Conservation (phyloP, 2,888 invertebrate genomes). For the Steromphala cineraria region DNA sequence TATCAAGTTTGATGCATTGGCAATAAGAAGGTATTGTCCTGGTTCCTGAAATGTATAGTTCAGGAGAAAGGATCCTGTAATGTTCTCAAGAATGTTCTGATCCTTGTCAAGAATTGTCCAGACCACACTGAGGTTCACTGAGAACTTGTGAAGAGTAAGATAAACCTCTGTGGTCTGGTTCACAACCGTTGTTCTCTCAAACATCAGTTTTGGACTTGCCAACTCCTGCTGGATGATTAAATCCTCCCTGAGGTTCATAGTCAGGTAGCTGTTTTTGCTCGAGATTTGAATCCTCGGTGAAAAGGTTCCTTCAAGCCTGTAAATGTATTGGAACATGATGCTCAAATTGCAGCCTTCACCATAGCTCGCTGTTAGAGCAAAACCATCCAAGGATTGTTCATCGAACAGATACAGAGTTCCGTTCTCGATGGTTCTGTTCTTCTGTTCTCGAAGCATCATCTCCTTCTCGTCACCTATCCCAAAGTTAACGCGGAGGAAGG, state of each 20-base stretch:
- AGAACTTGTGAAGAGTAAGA: slow-evolving; percentile 31
- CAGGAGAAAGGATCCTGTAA: slow-evolving; percentile 29
- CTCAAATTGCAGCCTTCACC: slow-evolving; percentile 58
- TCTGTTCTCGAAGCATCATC: slow-evolving; percentile 47
- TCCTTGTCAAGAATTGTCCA: slow-evolving; percentile 41
- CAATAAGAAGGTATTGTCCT: slow-evolving; percentile 48
- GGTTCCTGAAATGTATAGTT: slow-evolving; percentile 41
- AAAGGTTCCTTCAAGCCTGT: slow-evolving; percentile 48
- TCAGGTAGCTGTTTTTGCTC: slow-evolving; percentile 36
- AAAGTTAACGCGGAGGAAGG: slow-evolving; percentile 53
- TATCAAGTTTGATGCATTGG: slow-evolving; percentile 44
- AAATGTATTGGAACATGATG: slow-evolving; percentile 55
- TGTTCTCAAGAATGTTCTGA: slow-evolving; percentile 29
- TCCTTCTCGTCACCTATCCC: slow-evolving; percentile 49
- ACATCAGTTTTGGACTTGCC: slow-evolving; percentile 32
- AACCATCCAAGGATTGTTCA: not conserved
- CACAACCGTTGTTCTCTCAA: slow-evolving; percentile 21
- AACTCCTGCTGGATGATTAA: slow-evolving; percentile 41
- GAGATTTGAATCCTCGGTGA: slow-evolving; percentile 40
- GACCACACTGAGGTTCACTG: slow-evolving; percentile 34
- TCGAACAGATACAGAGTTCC: not conserved
- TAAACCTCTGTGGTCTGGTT: slow-evolving; percentile 27
- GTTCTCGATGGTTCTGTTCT: not conserved
- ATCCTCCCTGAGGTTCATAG: not conserved
- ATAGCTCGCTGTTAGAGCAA: slow-evolving; percentile 54